Evolutionary conservation across 2,113 vertebrate genomes (phyloP).

Genomic region (Lonchura striata): DNA sequence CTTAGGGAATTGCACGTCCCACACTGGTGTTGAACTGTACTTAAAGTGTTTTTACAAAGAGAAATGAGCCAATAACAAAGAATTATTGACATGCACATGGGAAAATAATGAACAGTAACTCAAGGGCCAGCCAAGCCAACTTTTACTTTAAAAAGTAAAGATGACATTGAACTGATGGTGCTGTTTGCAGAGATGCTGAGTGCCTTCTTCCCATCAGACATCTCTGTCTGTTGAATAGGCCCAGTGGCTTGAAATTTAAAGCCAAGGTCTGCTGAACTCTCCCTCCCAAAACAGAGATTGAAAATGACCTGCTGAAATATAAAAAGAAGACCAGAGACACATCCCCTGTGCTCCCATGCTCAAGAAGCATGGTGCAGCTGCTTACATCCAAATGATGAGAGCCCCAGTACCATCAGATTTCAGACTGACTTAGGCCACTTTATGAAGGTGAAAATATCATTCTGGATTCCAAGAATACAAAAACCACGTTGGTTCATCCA

Average conservation of each 20-base stretch:
- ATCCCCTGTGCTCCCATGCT: background rate
- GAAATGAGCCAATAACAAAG: background rate
- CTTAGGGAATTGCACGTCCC: background rate
- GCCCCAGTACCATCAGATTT: background rate
- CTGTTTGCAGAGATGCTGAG: background rate
- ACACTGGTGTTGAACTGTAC: background rate
- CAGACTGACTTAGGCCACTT: background rate
- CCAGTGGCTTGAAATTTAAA: background rate
- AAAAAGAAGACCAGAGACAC: background rate
- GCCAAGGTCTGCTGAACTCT: background rate
- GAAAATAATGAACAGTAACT: background rate
- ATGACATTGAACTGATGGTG: background rate
- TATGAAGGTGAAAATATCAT: background rate
- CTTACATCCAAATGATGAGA: background rate
- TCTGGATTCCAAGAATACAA: background rate
- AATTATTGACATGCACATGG: background rate
- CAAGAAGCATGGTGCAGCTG: rapidly evolving
- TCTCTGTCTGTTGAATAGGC: background rate
- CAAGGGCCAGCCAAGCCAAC: background rate
- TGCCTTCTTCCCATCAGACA: background rate
- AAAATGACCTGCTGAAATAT: background rate
- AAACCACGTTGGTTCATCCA: background rate
- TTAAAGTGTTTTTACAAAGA: background rate
- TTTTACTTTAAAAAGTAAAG: background rate
- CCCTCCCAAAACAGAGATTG: background rate